Evolutionary conservation across 2,888 invertebrate species (phyloP), one percentile per base, ranked within the genome.

Genomic region (Neoscelio sp.): DNA sequence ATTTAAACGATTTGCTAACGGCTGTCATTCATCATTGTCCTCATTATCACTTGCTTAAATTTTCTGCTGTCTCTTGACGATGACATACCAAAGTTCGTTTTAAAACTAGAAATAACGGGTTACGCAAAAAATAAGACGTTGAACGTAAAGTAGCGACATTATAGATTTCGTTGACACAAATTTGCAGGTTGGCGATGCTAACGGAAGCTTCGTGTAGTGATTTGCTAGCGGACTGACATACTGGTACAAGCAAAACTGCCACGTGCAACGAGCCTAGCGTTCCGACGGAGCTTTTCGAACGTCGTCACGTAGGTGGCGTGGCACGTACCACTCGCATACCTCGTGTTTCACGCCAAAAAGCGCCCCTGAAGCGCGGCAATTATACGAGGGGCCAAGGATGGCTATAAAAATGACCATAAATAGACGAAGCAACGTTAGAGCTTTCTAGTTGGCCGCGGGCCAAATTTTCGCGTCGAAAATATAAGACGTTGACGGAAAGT

Each of bases 361-460:
- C n/a, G 6, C 7, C 4, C 38, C 38, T 5, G 38, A 38, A 38
- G 12, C 1, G 17, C 17, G 17, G 38, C 20, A 10, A 73, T 64
- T 60, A 42, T 33, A 48, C 7, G 68, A 76, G 44, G 62, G 82
- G 77, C 81, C 75, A 79, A 82, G 85, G 85, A 82, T 83, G 82
- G 82, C 82, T 83, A 82, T 85, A 88, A 89, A 89, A 89, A 87
- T 87, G 86, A 86, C 83, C 87, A 86, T 88, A 88, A 89, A 89
- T 88, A 88, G 81, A 23, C 74, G 62, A 30, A 65, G 28, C 40
- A 15, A 33, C 7, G 38, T 33, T n/a, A 40, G 33, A 4, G 35
- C 12, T 56, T 71, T 15, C 50, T 44, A 18, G 80, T 84, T 85
- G 86, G 85, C 83, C 71, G 13, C 30, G 12, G 62, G 84, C 84